phyloP scores from a whole-genome alignment of 23 tunicate species.

The Styela plicata region DNA sequence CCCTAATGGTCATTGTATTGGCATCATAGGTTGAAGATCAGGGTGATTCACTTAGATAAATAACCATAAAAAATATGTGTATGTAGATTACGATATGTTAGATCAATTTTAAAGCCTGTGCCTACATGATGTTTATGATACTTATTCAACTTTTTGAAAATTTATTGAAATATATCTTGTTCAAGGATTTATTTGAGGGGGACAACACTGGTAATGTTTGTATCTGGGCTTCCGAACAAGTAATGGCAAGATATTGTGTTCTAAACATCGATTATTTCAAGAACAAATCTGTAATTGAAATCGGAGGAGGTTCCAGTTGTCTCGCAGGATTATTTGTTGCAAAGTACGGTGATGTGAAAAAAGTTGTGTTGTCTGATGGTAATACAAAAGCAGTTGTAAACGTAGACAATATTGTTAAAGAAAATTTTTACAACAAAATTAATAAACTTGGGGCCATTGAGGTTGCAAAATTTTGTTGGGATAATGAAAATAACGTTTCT shows the following conservation, averaged over 20 bases:
- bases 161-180: too few relatives aligned
- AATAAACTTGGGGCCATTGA: neutral
- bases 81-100: neutral
- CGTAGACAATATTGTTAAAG: neutral
- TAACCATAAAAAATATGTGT: too few relatives aligned
- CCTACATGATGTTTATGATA: too few relatives aligned
- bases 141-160: too few relatives aligned
- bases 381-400: conserved; percentile 26
- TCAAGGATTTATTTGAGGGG: conserved; percentile 37
- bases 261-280: conserved; percentile 32
- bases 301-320: conserved; percentile 71
- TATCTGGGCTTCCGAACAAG: conserved; percentile 82
- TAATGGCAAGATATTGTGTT: conserved; percentile 61
- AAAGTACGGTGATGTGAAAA: conserved; percentile 13
- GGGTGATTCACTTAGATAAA: too few relatives aligned
- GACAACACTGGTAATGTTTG: conserved; percentile 95
- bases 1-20: too few relatives aligned
- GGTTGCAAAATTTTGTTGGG: conserved; percentile 4
- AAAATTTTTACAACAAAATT: neutral
- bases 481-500: neutral
- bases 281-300: conserved; percentile 46
- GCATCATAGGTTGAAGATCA: too few relatives aligned
- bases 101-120: neutral
- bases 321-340: conserved; percentile 68
- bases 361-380: conserved; percentile 62